Conservation (phyloP, 1,140 invertebrate genomes). For the Bilobella aurantiaca region DNA sequence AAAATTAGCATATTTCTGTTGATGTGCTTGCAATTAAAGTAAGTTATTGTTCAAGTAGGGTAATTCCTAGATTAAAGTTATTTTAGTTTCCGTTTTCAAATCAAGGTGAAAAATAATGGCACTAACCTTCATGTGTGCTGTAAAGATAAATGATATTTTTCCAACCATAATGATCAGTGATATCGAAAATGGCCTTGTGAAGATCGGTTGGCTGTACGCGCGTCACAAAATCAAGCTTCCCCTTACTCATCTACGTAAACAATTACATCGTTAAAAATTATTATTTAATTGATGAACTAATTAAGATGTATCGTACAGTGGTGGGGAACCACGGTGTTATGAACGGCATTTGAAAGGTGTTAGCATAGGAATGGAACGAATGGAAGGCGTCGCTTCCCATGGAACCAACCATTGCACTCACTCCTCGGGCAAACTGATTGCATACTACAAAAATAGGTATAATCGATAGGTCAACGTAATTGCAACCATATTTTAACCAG, state of each 20-base stretch:
- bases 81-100: too few relatives aligned
- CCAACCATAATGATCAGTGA: slow-evolving; percentile 45
- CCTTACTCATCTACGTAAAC: slow-evolving; percentile 9
- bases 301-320: neutral
- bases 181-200: slow-evolving; percentile 44
- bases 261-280: neutral
- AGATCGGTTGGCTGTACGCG: slow-evolving; percentile 42
- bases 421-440: slow-evolving; percentile 43
- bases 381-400: slow-evolving; percentile 50
- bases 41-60: neutral
- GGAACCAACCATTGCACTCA: slow-evolving; percentile 46
- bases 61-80: slow-evolving; percentile 15
- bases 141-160: slow-evolving; percentile 46
- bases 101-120: too few relatives aligned
- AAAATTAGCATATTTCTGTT: too few relatives aligned
- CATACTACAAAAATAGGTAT: slow-evolving; percentile 43
- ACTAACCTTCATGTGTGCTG: slow-evolving; percentile 45
- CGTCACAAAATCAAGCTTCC: slow-evolving; percentile 38
- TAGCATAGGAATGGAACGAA: slow-evolving; percentile 47
- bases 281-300: neutral
- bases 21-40: too few relatives aligned
- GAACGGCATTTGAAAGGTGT: slow-evolving; percentile 50
- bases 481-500: neutral
- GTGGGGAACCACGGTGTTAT: slow-evolving; percentile 54
- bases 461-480: neutral